Evolutionary conservation across 2,888 invertebrate genomes (phyloP).

Genomic region (Anarsia innoxiella): DNA sequence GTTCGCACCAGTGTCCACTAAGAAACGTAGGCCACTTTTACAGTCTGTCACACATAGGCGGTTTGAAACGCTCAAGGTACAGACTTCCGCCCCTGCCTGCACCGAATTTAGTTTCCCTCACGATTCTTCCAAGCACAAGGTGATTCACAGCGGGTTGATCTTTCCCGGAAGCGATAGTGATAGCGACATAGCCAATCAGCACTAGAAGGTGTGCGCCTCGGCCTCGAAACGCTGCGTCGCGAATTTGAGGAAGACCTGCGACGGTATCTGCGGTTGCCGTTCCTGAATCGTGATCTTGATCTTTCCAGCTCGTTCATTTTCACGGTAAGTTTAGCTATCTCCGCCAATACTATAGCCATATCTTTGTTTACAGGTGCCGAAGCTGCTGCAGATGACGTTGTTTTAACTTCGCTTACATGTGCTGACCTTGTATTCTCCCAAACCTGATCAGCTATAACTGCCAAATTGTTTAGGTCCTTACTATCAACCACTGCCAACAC

Average conservation of each 20-base stretch:
- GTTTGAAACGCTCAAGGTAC: background rate
- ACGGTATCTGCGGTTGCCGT: background rate
- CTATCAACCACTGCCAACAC: background rate
- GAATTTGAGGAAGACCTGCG: too few relatives aligned
- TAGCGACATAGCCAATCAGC: background rate
- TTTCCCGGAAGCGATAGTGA: background rate
- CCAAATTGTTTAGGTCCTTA: background rate
- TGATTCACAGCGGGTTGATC: background rate
- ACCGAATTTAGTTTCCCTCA: too few relatives aligned
- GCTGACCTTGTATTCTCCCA: background rate
- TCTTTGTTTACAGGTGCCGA: background rate
- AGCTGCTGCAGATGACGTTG: background rate
- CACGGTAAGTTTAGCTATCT: background rate
- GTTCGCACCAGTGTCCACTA: background rate
- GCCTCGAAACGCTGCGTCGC: background rate
- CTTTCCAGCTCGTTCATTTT: background rate
- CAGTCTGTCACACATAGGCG: background rate
- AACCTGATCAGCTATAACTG: background rate
- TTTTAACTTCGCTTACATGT: background rate
- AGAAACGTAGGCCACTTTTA: background rate
- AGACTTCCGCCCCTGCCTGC: too few relatives aligned
- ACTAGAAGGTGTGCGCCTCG: background rate
- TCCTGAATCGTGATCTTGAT: background rate
- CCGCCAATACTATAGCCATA: background rate
- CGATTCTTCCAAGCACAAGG: background rate